Conservation (phyloP, 2,888 invertebrate genomes). For the Cheilosia impressa region DNA sequence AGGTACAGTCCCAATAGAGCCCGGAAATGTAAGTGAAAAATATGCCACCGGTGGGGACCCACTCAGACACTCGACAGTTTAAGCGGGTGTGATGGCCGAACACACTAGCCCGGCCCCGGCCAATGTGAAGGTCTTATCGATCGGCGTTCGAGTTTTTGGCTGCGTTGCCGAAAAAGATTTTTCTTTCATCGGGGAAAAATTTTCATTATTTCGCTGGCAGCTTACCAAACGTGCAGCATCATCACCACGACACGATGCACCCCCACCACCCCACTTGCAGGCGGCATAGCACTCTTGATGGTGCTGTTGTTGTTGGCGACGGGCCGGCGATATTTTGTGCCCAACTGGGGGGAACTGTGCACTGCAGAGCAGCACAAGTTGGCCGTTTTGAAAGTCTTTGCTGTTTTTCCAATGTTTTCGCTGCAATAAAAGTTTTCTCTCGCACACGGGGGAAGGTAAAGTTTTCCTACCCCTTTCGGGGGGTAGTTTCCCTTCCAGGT, state of each 20-base stretch:
- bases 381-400: slow-evolving; percentile 26
- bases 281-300: neutral
- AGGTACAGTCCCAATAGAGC: neutral
- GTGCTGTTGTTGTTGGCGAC: slow-evolving; percentile 28
- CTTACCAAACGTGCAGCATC: slow-evolving; percentile 65
- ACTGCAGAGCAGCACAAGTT: slow-evolving; percentile 7
- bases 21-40: slow-evolving; percentile 26
- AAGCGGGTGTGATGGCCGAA: slow-evolving; percentile 38
- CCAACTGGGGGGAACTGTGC: slow-evolving; percentile 21
- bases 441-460: slow-evolving; percentile 1
- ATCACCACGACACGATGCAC: slow-evolving; percentile 8
- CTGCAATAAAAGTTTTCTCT: slow-evolving; percentile 44
- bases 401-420: slow-evolving; percentile 35
- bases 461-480: neutral
- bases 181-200: slow-evolving; percentile 3
- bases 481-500: neutral
- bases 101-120: slow-evolving; percentile 20
- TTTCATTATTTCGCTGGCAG: slow-evolving; percentile 66
- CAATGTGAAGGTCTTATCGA: slow-evolving; percentile 73
- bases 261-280: neutral
- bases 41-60: slow-evolving; percentile 5
- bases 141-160: slow-evolving; percentile 13
- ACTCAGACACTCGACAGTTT: slow-evolving; percentile 38
- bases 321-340: neutral
- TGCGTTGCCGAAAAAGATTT: slow-evolving; percentile 33